These are phyloP conservation scores for Poeciliopsis turrubarensis DNA, from an alignment of 2,113 vertebrate genomes.

Conservation along the genomic window DNA sequence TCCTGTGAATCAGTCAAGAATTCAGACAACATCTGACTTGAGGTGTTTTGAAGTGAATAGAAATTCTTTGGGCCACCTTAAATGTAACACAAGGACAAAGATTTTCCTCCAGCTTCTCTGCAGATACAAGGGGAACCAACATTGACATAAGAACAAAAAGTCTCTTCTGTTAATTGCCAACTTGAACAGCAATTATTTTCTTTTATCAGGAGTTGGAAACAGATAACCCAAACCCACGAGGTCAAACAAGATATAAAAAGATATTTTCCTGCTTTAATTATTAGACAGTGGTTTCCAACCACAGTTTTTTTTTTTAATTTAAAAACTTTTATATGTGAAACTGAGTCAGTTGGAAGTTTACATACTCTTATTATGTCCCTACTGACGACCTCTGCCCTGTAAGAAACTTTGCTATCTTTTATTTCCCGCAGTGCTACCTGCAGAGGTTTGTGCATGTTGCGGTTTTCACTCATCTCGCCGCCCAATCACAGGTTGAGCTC, in stretches of 20 bases:
- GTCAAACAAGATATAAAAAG: background rate
- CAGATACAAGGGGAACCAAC: background rate
- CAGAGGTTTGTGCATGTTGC: constrained; percentile 43
- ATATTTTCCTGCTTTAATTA: background rate
- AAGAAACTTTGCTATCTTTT: constrained; percentile 11
- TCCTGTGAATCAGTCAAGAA: constrained; percentile 38
- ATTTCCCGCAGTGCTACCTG: constrained; percentile 20
- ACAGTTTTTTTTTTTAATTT: background rate
- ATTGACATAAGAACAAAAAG: background rate
- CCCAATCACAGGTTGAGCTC: constrained; percentile 60
- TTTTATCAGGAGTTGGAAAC: background rate
- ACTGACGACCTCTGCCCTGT: background rate
- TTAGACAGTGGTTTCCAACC: background rate
- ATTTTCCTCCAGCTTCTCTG: background rate
- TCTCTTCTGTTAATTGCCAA: background rate
- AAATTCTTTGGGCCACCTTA: constrained; percentile 24
- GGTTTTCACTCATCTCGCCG: constrained; percentile 59
- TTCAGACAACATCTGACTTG: constrained; percentile 27
- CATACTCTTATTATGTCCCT: too few species aligned
- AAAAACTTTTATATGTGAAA: too few species aligned
- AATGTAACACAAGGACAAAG: too few species aligned
- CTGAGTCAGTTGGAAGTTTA: too few species aligned
- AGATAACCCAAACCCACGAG: background rate
- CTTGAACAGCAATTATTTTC: background rate
- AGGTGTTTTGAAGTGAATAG: too few species aligned